phyloP scores from a whole-genome alignment of 2,113 vertebrate genomes.

The Miniopterus natalensis region DNA sequence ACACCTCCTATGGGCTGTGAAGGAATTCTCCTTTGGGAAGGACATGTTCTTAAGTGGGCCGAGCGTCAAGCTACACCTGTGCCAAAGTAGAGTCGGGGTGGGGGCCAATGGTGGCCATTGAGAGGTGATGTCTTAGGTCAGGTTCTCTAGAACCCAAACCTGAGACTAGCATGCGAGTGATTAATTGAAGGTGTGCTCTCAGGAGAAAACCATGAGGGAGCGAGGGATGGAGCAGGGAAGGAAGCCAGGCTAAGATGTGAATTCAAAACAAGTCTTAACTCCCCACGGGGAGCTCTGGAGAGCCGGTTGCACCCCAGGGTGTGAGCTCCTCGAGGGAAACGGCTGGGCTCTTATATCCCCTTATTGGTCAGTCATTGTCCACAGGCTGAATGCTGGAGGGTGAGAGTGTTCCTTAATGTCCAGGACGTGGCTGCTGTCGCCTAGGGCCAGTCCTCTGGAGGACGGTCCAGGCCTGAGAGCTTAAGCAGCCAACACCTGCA shows the following conservation, averaged over 20 bases:
- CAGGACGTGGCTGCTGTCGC: not conserved
- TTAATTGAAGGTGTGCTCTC: not conserved
- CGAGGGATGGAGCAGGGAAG: not conserved
- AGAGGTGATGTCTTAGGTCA: not conserved
- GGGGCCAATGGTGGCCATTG: not conserved
- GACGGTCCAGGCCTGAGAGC: not conserved
- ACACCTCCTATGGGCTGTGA: not conserved
- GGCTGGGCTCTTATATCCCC: not conserved
- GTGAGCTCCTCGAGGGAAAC: not conserved
- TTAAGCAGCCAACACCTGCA: not conserved
- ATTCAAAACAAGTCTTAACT: not conserved
- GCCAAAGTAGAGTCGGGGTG: not conserved
- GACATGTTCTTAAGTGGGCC: not conserved
- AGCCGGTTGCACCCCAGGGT: rapidly evolving
- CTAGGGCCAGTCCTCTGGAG: not conserved
- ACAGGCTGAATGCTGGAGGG: not conserved
- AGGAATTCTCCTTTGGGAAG: conserved; percentile 35
- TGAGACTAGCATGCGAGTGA: not conserved
- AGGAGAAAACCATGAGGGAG: not conserved
- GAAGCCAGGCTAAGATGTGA: not conserved
- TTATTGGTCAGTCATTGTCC: not conserved
- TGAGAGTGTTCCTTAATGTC: not conserved
- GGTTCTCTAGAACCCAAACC: not conserved
- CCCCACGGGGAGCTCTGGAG: not conserved
- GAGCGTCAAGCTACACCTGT: not conserved